phyloP scores from a whole-genome alignment of 2,888 invertebrate genomes.

The Aphidius colemani region DNA sequence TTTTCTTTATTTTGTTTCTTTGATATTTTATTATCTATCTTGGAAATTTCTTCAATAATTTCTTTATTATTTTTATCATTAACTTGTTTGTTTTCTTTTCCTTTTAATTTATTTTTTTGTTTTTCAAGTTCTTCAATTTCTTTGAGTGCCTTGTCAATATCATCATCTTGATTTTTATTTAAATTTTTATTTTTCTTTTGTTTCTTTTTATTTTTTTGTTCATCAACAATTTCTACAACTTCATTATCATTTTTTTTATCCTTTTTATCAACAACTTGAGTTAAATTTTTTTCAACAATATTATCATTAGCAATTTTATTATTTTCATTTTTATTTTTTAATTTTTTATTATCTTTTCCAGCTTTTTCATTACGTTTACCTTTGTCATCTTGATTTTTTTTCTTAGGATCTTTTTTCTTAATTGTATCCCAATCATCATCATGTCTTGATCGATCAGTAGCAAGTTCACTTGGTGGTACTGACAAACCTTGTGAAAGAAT shows the following conservation, averaged over 20 bases:
- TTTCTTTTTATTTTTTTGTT: slow-evolving; percentile 46
- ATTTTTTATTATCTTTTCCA: slow-evolving; percentile 33
- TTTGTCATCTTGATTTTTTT: slow-evolving; percentile 34
- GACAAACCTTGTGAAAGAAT: slow-evolving; percentile 71
- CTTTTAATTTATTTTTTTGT: slow-evolving; percentile 30
- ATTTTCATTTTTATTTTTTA: slow-evolving; percentile 33
- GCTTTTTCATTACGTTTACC: slow-evolving; percentile 28
- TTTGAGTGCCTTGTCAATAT: slow-evolving; percentile 61
- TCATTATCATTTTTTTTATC: background rate
- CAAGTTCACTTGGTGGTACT: slow-evolving; percentile 31
- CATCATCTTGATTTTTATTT: slow-evolving; percentile 51
- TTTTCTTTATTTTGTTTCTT: slow-evolving; percentile 19
- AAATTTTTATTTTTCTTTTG: slow-evolving; percentile 51
- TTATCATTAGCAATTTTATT: slow-evolving; percentile 21
- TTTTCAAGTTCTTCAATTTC: slow-evolving; percentile 58
- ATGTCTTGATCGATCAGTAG: slow-evolving; percentile 26
- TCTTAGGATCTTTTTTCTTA: slow-evolving; percentile 41
- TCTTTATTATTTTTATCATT: slow-evolving; percentile 21
- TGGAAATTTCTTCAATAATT: slow-evolving; percentile 20
- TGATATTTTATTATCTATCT: slow-evolving; percentile 19
- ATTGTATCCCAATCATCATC: slow-evolving; percentile 45
- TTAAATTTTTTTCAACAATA: background rate
- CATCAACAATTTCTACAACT: slow-evolving; percentile 33
- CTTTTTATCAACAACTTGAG: background rate
- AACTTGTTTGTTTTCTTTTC: slow-evolving; percentile 19